These are phyloP conservation scores for Eupithecia inturbata DNA, from an alignment of 2,888 invertebrate genomes.

Conservation along the genomic window DNA sequence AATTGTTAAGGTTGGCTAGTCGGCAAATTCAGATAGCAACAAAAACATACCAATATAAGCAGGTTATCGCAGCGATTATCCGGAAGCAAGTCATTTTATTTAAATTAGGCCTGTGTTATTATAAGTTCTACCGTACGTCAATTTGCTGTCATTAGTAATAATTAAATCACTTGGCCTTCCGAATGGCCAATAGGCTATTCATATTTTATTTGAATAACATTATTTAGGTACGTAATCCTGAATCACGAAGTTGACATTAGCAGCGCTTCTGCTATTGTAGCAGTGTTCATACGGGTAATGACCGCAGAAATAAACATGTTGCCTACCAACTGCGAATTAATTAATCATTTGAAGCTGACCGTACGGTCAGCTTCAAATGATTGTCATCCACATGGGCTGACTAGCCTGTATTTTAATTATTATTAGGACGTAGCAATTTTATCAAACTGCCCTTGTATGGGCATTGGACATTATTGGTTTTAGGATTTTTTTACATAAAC, in stretches of 20 bases:
- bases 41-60: neutral
- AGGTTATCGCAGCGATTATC: neutral
- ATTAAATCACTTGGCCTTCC: neutral
- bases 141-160: neutral
- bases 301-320: neutral
- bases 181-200: neutral
- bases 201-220: neutral
- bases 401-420: neutral
- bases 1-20: neutral
- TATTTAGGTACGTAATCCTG: neutral
- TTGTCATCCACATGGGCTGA: too few species aligned
- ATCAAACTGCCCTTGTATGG: neutral
- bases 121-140: neutral
- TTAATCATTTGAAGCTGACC: conserved; percentile 1
- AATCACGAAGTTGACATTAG: conserved; percentile 3
- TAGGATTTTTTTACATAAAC: neutral
- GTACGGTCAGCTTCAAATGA: too few species aligned
- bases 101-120: neutral
- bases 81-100: conserved; percentile 11
- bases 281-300: neutral
- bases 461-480: too few species aligned
- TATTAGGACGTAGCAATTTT: neutral
- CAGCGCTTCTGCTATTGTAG: neutral
- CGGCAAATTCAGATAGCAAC: conserved; percentile 1
- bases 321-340: neutral